These are phyloP conservation scores for Tychaedon coryphoeus DNA, from an alignment of 2,113 vertebrate species.

Conservation along the genomic window DNA sequence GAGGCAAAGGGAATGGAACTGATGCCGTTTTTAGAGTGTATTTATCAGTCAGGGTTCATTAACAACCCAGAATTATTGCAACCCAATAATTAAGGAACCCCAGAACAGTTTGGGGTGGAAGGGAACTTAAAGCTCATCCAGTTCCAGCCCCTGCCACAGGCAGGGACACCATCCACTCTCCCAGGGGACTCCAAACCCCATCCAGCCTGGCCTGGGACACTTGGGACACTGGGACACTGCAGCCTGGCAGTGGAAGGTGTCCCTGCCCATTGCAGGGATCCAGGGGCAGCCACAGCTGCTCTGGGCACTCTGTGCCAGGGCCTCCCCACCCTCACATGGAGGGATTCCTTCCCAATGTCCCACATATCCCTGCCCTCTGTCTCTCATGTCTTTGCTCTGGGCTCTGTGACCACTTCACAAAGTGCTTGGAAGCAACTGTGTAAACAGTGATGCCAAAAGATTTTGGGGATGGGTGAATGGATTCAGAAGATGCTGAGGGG, in stretches of 20 bases:
- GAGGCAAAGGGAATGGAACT: background rate
- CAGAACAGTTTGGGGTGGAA: background rate
- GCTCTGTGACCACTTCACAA: background rate
- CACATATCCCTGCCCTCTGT: accelerated
- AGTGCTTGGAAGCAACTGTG: background rate
- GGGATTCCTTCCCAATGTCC: background rate
- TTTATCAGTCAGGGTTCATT: background rate
- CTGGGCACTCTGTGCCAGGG: background rate
- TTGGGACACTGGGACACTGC: no score
- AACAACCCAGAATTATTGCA: background rate
- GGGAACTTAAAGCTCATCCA: background rate
- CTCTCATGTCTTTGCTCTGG: accelerated
- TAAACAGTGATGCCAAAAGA: background rate
- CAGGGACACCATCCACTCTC: accelerated
- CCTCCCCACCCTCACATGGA: accelerated
- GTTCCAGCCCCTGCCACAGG: background rate
- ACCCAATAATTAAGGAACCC: background rate
- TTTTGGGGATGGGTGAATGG: background rate
- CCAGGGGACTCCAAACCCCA: accelerated
- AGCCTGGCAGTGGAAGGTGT: no score
- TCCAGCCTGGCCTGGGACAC: background rate
- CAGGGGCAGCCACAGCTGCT: background rate
- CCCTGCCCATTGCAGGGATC: background rate
- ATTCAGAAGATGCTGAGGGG: background rate
- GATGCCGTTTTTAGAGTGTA: background rate